These are phyloP conservation scores for Apodemia mormo DNA, from an alignment of 2,888 invertebrate species.

Conservation along the genomic window DNA sequence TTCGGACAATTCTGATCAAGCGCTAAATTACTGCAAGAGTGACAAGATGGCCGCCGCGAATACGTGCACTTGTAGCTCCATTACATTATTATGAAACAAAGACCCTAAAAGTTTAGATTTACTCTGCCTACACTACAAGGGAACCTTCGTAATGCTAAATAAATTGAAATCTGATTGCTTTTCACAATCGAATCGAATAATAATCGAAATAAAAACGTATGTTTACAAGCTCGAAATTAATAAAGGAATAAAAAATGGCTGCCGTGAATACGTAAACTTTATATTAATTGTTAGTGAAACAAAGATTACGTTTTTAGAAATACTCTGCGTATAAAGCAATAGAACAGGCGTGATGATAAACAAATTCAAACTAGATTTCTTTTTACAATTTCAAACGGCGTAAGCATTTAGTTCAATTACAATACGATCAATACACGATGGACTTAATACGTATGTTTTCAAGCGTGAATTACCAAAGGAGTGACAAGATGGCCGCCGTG, in stretches of 20 bases:
- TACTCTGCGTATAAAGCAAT: too few relatives aligned
- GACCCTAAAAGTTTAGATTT: not conserved
- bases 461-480: slow-evolving; percentile 48
- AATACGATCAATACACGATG: slow-evolving; percentile 34
- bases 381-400: not conserved
- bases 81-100: slow-evolving; percentile 13
- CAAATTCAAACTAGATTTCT: not conserved
- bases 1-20: slow-evolving; percentile 1
- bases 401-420: slow-evolving; percentile 13
- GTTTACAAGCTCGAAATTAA: too few relatives aligned
- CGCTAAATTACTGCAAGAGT: slow-evolving; percentile 47
- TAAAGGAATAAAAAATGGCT: too few relatives aligned
- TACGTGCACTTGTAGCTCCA: slow-evolving; percentile 13
- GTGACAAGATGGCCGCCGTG: slow-evolving; percentile 33
- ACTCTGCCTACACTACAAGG: too few relatives aligned
- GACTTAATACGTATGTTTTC: slow-evolving; percentile 50
- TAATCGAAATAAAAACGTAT: too few relatives aligned
- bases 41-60: slow-evolving; percentile 33
- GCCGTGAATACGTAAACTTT: too few relatives aligned
- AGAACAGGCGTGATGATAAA: not conserved
- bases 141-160: not conserved
- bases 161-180: not conserved
- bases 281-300: too few relatives aligned
- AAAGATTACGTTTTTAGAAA: too few relatives aligned
- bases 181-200: not conserved